phyloP scores from a whole-genome alignment of 2,113 vertebrate genomes.

The Falcunculus frontatus region DNA sequence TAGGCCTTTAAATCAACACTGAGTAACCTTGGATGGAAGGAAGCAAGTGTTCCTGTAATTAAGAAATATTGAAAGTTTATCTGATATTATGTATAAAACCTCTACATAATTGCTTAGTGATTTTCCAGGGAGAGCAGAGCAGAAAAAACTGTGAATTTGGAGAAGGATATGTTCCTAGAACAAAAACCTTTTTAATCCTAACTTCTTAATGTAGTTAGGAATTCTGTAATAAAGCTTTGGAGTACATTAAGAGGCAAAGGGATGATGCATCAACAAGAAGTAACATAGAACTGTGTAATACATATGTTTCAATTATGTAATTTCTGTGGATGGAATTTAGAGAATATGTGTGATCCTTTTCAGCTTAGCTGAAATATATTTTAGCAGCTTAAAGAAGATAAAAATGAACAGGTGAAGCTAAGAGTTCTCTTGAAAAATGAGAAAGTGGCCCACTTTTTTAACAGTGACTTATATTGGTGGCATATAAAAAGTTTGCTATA shows the following conservation, averaged over 20 bases:
- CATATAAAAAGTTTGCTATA: background rate
- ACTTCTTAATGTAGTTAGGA: background rate
- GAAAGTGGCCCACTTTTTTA: background rate
- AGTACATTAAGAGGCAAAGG: background rate
- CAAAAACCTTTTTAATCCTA: background rate
- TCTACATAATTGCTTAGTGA: background rate
- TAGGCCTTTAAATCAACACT: background rate
- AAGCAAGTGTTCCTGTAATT: background rate
- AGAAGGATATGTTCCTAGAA: background rate
- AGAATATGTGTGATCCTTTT: background rate
- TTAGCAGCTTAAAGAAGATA: background rate
- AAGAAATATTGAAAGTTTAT: conserved; percentile 1
- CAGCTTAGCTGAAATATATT: background rate
- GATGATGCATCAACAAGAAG: background rate
- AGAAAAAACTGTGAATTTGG: background rate
- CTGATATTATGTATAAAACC: background rate
- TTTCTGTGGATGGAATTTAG: background rate
- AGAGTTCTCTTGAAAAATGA: background rate
- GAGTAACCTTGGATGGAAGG: conserved; percentile 8
- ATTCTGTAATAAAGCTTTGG: background rate
- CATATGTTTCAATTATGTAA: background rate
- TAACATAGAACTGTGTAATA: background rate
- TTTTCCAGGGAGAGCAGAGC: background rate
- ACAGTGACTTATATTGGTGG: background rate
- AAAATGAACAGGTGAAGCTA: background rate